Evolutionary conservation across 2,888 invertebrate genomes (phyloP).

Genomic region (Trachelus troglodyta): DNA sequence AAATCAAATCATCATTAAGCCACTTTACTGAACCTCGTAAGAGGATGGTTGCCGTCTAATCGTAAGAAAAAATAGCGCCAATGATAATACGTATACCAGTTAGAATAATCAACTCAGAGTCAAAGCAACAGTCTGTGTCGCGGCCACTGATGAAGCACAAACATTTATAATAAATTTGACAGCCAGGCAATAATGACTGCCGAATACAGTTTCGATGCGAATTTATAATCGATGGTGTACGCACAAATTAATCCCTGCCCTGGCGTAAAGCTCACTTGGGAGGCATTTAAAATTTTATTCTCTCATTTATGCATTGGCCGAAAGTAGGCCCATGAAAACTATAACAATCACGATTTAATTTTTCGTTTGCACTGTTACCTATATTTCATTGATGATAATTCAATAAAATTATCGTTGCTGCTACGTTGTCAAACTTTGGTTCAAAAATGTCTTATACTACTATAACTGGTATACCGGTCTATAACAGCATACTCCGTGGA

Average conservation of each 20-base stretch:
- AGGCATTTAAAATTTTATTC: background rate
- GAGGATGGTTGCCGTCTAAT: background rate
- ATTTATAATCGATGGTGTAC: constrained; percentile 39
- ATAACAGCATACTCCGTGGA: constrained; percentile 4
- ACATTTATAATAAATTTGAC: constrained; percentile 38
- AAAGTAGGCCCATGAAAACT: background rate
- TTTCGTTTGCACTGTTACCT: background rate
- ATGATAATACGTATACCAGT: background rate
- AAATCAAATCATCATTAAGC: background rate
- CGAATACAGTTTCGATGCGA: constrained; percentile 48
- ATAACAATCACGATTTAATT: background rate
- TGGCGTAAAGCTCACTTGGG: background rate
- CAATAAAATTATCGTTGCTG: background rate
- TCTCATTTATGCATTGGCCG: background rate
- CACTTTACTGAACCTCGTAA: background rate
- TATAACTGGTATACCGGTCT: background rate
- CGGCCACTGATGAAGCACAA: constrained; percentile 22
- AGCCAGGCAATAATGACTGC: constrained; percentile 52
- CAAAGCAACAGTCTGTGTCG: background rate
- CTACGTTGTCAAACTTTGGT: background rate
- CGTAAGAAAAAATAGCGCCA: background rate
- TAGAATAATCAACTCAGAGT: background rate
- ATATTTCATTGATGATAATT: background rate
- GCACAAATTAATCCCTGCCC: constrained; percentile 32
- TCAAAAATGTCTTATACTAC: too few species aligned